These are phyloP conservation scores for Helicoverpa assulta DNA, from an alignment of 2,888 invertebrate genomes.

Conservation along the genomic window DNA sequence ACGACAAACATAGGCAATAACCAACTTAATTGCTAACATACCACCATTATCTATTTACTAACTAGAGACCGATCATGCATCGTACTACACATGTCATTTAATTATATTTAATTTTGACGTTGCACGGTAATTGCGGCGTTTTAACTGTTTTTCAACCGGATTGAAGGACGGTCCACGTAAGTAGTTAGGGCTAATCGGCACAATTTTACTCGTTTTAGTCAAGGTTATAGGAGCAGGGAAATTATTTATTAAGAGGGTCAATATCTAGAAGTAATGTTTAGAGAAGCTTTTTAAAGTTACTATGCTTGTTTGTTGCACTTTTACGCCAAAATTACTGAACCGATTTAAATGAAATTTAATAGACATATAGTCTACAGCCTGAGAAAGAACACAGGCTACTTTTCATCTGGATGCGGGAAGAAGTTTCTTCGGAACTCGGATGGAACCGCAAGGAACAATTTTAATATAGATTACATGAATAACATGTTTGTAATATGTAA, in stretches of 20 bases:
- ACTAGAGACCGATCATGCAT: conserved; percentile 38
- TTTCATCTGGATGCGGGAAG: too few relatives aligned
- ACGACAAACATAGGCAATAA: not conserved
- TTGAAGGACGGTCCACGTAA: conserved; percentile 27
- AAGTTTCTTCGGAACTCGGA: too few relatives aligned
- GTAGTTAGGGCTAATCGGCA: conserved; percentile 17
- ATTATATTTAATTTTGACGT: conserved; percentile 48
- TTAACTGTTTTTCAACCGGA: conserved; percentile 40
- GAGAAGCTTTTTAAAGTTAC: too few relatives aligned
- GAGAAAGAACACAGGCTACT: too few relatives aligned
- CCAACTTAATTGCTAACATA: conserved; percentile 2
- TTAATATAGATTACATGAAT: too few relatives aligned
- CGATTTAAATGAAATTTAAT: too few relatives aligned
- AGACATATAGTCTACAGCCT: too few relatives aligned
- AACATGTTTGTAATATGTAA: too few relatives aligned
- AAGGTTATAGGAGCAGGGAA: conserved; percentile 10
- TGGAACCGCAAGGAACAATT: too few relatives aligned
- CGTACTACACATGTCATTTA: conserved; percentile 50
- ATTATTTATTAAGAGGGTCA: not conserved
- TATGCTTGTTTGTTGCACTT: too few relatives aligned
- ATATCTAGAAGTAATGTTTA: not conserved
- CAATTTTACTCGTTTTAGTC: conserved; percentile 24
- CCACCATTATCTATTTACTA: conserved; percentile 29
- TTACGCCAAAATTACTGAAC: too few relatives aligned
- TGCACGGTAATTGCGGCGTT: conserved; percentile 41